phyloP scores from a whole-genome alignment of 2,888 invertebrate genomes.

The Trichogramma dendrolimi region DNA sequence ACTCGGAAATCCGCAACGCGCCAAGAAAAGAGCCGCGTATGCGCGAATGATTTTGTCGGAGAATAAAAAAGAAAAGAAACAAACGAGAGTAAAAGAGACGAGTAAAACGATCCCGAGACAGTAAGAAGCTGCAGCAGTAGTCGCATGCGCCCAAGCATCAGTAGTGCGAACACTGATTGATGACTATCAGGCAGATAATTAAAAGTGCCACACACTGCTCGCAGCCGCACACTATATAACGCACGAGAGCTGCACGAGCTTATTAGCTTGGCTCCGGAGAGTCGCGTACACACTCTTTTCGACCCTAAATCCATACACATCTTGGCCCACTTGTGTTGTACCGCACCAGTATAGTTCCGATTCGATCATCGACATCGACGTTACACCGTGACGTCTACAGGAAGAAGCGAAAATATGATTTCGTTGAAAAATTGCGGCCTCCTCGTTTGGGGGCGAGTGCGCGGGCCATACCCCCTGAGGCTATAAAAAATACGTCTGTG shows the following conservation, averaged over 20 bases:
- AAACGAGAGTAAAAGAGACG: conserved; percentile 6
- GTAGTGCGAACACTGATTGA: conserved; percentile 39
- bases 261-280: conserved; percentile 9
- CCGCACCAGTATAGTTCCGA: too few relatives aligned
- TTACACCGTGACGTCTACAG: too few relatives aligned
- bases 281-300: background rate
- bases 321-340: too few relatives aligned
- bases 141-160: background rate
- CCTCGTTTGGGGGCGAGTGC: conserved; percentile 8
- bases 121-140: background rate
- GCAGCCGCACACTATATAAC: conserved; percentile 6
- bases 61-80: background rate
- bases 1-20: conserved; percentile 26
- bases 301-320: conserved; percentile 12
- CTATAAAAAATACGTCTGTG: background rate
- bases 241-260: background rate
- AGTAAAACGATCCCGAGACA: conserved; percentile 24
- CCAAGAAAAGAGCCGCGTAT: conserved; percentile 23
- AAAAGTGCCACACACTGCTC: conserved; percentile 33
- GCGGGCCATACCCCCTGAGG: too few relatives aligned
- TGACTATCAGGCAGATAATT: conserved; percentile 42
- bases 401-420: conserved; percentile 18
- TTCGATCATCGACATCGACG: too few relatives aligned
- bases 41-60: conserved; percentile 19
- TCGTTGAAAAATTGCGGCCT: conserved; percentile 24